Conservation (phyloP, 2,113 vertebrate species). For the Polypterus senegalus region DNA sequence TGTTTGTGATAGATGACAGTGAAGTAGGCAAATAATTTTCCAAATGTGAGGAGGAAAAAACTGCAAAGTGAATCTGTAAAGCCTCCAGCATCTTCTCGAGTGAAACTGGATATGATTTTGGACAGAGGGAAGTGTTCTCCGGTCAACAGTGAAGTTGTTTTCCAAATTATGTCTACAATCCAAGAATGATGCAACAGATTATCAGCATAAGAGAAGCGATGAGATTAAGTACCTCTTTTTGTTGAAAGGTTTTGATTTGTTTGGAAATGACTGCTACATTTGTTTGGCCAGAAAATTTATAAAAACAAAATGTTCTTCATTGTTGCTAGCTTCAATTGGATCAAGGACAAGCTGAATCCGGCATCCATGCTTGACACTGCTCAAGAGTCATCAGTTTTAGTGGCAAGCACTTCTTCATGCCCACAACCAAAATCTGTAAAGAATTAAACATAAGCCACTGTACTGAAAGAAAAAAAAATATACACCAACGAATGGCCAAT, state of each 20-base stretch:
- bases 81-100: no score
- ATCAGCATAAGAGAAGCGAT: no score
- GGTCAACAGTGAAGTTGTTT: no score
- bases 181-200: no score
- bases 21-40: no score
- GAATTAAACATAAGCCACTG: neutral
- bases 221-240: no score
- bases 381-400: neutral
- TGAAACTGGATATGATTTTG: no score
- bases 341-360: neutral
- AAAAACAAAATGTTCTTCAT: conserved; percentile 4
- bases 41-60: no score
- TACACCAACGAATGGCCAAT: neutral
- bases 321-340: neutral
- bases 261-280: neutral
- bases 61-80: no score
- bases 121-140: no score
- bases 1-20: no score
- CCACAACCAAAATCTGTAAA: neutral
- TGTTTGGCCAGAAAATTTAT: neutral
- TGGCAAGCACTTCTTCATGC: neutral
- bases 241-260: neutral
- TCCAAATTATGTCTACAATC: no score
- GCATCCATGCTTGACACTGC: neutral
- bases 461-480: neutral